Evolutionary conservation across 2,888 invertebrate species (phyloP), one percentile per base, ranked within the genome.

Genomic region (Leucoma salicis): DNA sequence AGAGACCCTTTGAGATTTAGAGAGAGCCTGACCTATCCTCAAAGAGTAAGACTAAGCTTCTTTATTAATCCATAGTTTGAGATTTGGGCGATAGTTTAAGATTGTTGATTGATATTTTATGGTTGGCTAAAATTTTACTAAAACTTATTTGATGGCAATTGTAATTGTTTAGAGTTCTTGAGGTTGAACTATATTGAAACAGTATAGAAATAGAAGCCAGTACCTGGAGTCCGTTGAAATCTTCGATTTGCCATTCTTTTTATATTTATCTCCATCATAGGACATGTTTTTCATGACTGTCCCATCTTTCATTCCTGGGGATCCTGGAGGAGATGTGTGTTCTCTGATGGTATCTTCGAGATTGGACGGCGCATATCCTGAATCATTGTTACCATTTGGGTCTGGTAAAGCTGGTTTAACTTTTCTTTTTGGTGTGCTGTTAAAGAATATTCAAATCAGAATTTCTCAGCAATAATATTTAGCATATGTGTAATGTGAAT

Each of bases 351-450:
- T 90, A 34, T 92, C 92, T 53, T 90, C 90, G 0, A 87, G 61
- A 45, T 92, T 92, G 61, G 92, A 94, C 47, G 94, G 92, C 43
- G 94, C 95, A 80, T 96, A 96, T 46, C 95, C 95, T 42, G 95
- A 95, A 83, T 95, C 95, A 81, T 95, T 95, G 91, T 95, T 95
- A 57, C 95, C 95, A 74, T 95, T 95, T 27, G 94, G 93, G 70
- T 95, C 95, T 34, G 92, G 91, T 32, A 90, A 70, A 12, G 83
- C 69, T 53, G 91, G 91, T 45, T 78, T 86, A 2, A 75, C 49
- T 35, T 64, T 75, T 53, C 69, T 76, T 53, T 74, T 84, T 28
- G 81, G 77, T 4, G 72, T 74, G 49, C 81, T 85, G 62, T 3
- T 3, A 24, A 11, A 27, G 2, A 27, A 27, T 2, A n/a, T 3